phyloP scores from a whole-genome alignment of 2,888 invertebrate species.

The Standfussiana lucernea region DNA sequence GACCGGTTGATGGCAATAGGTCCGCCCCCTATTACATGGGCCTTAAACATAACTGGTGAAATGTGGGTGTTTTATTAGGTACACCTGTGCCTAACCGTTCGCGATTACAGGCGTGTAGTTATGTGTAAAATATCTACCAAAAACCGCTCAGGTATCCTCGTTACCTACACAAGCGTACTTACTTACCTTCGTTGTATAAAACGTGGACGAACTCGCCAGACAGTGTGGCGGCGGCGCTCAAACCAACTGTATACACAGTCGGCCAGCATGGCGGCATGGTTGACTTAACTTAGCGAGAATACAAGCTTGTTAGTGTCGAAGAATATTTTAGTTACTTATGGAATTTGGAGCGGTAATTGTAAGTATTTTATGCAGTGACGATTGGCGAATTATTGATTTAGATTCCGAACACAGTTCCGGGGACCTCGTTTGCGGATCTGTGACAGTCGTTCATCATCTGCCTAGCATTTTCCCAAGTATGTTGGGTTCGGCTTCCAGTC shows the following conservation, averaged over 20 bases:
- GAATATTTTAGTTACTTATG: not conserved
- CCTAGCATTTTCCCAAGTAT: not conserved
- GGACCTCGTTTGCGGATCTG: not conserved
- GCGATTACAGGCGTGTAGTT: too few species aligned
- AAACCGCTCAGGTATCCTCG: not conserved
- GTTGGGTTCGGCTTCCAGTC: not conserved
- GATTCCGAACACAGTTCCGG: not conserved
- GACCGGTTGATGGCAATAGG: too few species aligned
- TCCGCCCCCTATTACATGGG: too few species aligned
- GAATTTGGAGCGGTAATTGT: not conserved
- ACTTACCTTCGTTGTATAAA: not conserved
- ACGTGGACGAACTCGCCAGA: slow-evolving; percentile 41
- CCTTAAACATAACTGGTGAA: too few species aligned
- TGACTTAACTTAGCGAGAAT: slow-evolving; percentile 37
- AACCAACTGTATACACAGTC: slow-evolving; percentile 44
- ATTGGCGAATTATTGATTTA: not conserved
- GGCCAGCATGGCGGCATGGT: slow-evolving; percentile 41
- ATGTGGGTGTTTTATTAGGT: too few species aligned
- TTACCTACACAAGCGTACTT: not conserved
- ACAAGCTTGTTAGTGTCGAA: not conserved
- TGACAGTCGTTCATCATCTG: not conserved
- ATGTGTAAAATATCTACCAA: not conserved
- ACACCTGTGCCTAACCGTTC: too few species aligned
- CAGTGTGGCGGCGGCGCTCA: slow-evolving; percentile 53
- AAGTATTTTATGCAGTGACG: not conserved